A percentile compares a stretch with the other conserved stretches of the same genome.
phyloP scores from a whole-genome alignment of 2,797 vertebrate species.

The Limosa lapponica region DNA sequence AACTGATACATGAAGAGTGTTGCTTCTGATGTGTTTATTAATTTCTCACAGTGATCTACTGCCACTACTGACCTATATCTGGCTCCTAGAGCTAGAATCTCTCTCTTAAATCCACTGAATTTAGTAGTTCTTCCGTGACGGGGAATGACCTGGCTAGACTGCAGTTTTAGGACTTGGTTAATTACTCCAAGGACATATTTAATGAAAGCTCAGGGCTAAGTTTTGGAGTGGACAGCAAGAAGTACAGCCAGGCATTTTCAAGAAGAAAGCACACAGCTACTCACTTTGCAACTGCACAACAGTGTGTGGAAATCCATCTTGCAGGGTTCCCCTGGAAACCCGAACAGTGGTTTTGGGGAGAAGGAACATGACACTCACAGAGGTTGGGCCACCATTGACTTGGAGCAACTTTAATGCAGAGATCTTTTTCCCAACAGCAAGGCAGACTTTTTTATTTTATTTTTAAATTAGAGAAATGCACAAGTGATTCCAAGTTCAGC shows the following conservation, averaged over 20 bases:
- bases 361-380: background rate
- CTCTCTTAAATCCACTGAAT: background rate
- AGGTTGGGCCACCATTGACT: background rate
- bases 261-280: background rate
- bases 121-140: background rate
- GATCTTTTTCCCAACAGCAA: background rate
- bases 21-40: rapidly evolving
- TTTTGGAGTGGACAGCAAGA: background rate
- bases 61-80: background rate
- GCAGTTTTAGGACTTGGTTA: background rate
- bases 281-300: background rate
- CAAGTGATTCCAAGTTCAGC: background rate
- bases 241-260: background rate
- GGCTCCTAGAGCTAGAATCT: background rate
- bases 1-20: background rate
- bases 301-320: background rate
- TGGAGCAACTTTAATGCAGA: background rate
- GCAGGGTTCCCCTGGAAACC: background rate
- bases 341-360: background rate
- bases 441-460: background rate
- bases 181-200: background rate
- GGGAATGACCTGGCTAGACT: background rate
- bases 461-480: background rate
- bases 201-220: background rate
- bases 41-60: background rate